Evolutionary conservation across 1,140 invertebrate genomes (phyloP).

Genomic region (Dinoponera quadriceps): DNA sequence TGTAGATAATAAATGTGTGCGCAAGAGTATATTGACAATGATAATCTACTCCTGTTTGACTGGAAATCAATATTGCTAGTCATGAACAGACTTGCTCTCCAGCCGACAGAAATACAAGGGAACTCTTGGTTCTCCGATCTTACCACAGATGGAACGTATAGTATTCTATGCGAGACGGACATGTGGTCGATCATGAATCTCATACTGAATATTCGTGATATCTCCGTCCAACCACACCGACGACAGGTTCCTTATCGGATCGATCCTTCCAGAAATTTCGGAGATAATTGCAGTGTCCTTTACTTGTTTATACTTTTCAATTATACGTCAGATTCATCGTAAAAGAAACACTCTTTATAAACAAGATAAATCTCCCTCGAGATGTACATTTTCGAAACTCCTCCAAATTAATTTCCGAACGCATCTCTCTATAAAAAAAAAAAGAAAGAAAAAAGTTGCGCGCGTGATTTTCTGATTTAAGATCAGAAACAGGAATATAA

Average conservation of each 20-base stretch:
- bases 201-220: neutral
- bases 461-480: too few relatives aligned
- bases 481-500: too few relatives aligned
- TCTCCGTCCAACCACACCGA: neutral
- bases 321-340: neutral
- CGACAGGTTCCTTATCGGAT: conserved; percentile 2
- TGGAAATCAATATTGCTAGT: conserved; percentile 14
- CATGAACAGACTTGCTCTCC: neutral
- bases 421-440: too few relatives aligned
- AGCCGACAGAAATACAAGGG: neutral
- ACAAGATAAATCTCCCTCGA: too few relatives aligned
- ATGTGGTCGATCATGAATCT: neutral
- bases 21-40: too few relatives aligned
- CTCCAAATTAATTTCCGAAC: too few relatives aligned
- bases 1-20: too few relatives aligned
- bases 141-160: conserved; percentile 21
- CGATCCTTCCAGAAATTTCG: neutral
- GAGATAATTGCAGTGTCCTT: neutral
- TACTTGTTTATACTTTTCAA: neutral
- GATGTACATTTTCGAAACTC: too few relatives aligned
- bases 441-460: too few relatives aligned
- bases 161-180: neutral
- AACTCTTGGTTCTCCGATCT: conserved; percentile 19
- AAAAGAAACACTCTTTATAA: too few relatives aligned
- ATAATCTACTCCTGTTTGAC: neutral